These are phyloP conservation scores for Tenualosa ilisha DNA, from an alignment of 2,797 vertebrate species.

Conservation along the genomic window DNA sequence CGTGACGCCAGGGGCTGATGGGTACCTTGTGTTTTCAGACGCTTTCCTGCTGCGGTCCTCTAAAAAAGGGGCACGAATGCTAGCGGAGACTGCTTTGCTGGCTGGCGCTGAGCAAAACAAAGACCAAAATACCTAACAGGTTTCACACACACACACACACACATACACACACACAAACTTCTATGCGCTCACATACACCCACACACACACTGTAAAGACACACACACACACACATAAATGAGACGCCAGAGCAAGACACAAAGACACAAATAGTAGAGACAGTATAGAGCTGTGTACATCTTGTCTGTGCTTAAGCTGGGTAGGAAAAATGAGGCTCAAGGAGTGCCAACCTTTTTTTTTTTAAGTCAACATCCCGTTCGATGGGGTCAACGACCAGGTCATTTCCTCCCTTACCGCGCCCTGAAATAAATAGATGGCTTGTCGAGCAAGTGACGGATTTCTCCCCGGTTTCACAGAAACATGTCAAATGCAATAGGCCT, in stretches of 20 bases:
- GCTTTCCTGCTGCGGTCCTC: conserved; percentile 36
- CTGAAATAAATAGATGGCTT: conserved; percentile 12
- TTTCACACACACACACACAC: not conserved
- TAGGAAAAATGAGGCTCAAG: not conserved
- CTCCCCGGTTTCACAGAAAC: not conserved
- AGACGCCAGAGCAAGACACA: not conserved
- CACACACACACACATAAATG: not conserved
- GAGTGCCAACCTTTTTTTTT: not conserved
- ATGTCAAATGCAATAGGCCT: not conserved
- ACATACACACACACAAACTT: not conserved
- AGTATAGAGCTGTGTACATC: not conserved
- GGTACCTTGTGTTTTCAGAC: conserved; percentile 44
- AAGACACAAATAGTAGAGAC: not conserved
- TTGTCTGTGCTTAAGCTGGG: not conserved
- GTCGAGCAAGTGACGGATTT: not conserved
- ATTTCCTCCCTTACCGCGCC: not conserved
- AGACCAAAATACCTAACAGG: conserved; percentile 31
- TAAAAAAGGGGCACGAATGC: conserved; percentile 33
- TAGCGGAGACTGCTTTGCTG: conserved; percentile 26
- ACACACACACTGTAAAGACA: not conserved
- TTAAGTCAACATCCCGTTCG: not conserved
- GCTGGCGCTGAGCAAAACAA: conserved; percentile 39
- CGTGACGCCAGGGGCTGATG: conserved; percentile 27
- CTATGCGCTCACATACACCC: too few relatives aligned
- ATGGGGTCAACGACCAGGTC: not conserved